A percentile compares a stretch with the other conserved stretches of the same genome.
Evolutionary conservation across 2,888 invertebrate species (phyloP).

Genomic region (Mimas tiliae): DNA sequence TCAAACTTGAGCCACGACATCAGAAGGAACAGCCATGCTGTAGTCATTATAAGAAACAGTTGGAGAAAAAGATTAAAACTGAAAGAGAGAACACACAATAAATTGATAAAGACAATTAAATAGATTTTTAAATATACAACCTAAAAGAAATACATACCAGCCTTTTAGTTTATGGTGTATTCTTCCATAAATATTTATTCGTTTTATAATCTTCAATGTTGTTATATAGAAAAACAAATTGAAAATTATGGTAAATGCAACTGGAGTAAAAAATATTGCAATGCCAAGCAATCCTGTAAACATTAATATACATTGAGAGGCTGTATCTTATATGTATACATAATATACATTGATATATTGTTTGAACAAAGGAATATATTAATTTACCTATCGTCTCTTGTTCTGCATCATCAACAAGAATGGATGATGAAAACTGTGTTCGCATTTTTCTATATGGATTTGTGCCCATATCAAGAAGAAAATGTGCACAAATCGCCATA

Average conservation of each 20-base stretch:
- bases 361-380: background rate
- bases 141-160: constrained; percentile 80
- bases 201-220: constrained; percentile 90
- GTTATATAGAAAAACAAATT: constrained; percentile 92
- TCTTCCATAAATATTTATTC: constrained; percentile 92
- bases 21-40: constrained; percentile 90
- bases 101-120: constrained; percentile 18
- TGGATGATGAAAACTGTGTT: constrained; percentile 70
- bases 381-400: constrained; percentile 89
- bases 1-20: constrained; percentile 91
- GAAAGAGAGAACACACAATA: constrained; percentile 56
- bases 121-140: constrained; percentile 12
- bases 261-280: constrained; percentile 92
- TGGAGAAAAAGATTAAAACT: constrained; percentile 92
- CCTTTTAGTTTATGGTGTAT: constrained; percentile 94
- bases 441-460: constrained; percentile 77
- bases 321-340: no score
- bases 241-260: constrained; percentile 91
- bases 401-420: constrained; percentile 81
- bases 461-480: constrained; percentile 88
- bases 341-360: background rate
- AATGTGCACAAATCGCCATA: constrained; percentile 92
- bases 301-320: no score
- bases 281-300: constrained; percentile 90
- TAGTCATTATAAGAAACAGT: constrained; percentile 89